Conservation (phyloP, 2,113 vertebrate genomes). For the Benitochromis conjunctus region DNA sequence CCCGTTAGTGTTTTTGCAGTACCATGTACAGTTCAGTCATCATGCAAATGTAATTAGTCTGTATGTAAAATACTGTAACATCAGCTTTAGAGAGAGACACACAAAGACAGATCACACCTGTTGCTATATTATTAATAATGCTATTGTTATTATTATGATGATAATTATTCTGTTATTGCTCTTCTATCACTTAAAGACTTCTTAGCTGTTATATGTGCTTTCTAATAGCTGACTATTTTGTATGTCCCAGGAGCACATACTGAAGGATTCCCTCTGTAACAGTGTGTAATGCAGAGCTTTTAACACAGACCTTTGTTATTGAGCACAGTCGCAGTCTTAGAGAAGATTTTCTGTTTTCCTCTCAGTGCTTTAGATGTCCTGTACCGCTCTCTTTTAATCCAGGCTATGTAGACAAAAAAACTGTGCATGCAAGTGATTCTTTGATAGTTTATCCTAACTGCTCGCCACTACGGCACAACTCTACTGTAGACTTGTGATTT, state of each 20-base stretch:
- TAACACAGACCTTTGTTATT: slow-evolving; percentile 51
- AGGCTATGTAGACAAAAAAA: slow-evolving; percentile 58
- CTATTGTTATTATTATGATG: slow-evolving; percentile 25
- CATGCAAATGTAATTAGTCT: slow-evolving; percentile 32
- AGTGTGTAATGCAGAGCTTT: slow-evolving; percentile 59
- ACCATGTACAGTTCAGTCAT: slow-evolving; percentile 52
- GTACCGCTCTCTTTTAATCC: slow-evolving; percentile 57
- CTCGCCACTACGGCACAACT: slow-evolving; percentile 43
- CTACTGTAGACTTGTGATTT: slow-evolving; percentile 64
- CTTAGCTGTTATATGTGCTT: slow-evolving; percentile 64
- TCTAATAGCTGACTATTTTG: slow-evolving; percentile 62
- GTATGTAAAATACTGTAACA: slow-evolving; percentile 42
- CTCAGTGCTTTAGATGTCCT: slow-evolving; percentile 60
- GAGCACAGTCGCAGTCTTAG: slow-evolving; percentile 50
- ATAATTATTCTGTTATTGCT: slow-evolving; percentile 34
- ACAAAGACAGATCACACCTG: not conserved
- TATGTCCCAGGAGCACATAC: slow-evolving; percentile 62
- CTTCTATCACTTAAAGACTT: slow-evolving; percentile 53
- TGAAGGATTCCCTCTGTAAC: slow-evolving; percentile 48
- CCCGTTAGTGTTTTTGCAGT: slow-evolving; percentile 38
- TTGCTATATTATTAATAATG: slow-evolving; percentile 37
- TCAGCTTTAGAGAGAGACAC: not conserved
- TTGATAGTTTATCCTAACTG: slow-evolving; percentile 54
- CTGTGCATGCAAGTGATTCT: slow-evolving; percentile 73
- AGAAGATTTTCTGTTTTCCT: slow-evolving; percentile 43